These are phyloP conservation scores for Aurelia aurita DNA, from an alignment of 30 jellyfish, hydroid and myxozoan genomes.

Conservation along the genomic window DNA sequence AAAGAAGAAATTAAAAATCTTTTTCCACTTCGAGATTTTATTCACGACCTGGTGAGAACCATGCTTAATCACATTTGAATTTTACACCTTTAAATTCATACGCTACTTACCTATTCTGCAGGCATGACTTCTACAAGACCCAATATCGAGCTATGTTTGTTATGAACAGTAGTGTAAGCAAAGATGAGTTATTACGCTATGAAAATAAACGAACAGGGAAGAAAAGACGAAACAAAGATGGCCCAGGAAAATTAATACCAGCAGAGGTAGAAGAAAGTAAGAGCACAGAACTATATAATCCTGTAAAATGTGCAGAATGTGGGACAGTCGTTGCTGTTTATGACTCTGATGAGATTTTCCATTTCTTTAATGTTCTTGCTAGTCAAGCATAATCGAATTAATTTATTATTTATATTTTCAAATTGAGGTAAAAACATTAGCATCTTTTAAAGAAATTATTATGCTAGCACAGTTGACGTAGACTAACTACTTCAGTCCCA, in stretches of 20 bases:
- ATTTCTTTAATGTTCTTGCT: conserved; percentile 87
- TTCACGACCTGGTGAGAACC: too few species aligned
- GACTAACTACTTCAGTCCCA: too few species aligned
- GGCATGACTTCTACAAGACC: conserved; percentile 87
- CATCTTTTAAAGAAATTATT: too few species aligned
- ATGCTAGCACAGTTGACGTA: too few species aligned
- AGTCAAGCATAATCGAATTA: conserved; percentile 73
- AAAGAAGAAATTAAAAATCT: too few species aligned
- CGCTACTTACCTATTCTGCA: neutral
- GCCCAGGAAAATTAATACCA: conserved; percentile 71
- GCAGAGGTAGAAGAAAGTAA: conserved; percentile 23
- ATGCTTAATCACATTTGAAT: too few species aligned
- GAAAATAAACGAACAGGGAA: conserved; percentile 67
- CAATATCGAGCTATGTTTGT: conserved; percentile 99
- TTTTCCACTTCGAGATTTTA: too few species aligned
- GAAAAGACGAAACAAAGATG: conserved; percentile 55
- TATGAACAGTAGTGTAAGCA: conserved; percentile 73
- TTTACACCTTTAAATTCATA: too few species aligned
- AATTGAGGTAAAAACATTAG: too few species aligned
- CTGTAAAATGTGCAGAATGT: conserved; percentile 86
- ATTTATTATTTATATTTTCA: neutral
- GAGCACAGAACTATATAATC: conserved; percentile 64
- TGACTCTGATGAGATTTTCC: conserved; percentile 90
- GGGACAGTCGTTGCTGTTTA: conserved; percentile 90
- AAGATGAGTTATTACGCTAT: conserved; percentile 76